phyloP scores from a whole-genome alignment of 2,888 invertebrate genomes.

The Poecilobothrus nobilitatus region DNA sequence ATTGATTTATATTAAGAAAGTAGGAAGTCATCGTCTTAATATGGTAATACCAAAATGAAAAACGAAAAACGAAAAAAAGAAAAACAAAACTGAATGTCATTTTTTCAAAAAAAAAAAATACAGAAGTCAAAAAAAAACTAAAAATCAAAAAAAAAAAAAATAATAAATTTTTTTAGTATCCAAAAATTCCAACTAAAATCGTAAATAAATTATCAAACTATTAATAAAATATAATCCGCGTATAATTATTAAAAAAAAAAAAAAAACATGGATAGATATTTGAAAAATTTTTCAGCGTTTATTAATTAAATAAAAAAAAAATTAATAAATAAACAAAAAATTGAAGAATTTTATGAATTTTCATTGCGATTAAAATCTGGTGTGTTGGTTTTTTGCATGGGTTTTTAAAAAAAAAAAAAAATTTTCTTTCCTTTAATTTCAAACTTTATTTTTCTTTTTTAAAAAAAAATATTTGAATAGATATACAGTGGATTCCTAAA shows the following conservation, averaged over 20 bases:
- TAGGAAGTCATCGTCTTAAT: not conserved
- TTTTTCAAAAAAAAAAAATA: not conserved
- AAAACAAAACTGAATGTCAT: not conserved
- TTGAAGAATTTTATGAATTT: conserved; percentile 3
- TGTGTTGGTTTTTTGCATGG: no score
- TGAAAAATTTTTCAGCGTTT: not conserved
- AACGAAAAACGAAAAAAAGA: not conserved
- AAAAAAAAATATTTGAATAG: no score
- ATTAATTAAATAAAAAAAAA: not conserved
- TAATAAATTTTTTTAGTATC: no score
- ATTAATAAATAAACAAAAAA: not conserved
- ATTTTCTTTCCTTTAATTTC: no score
- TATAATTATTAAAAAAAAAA: not conserved
- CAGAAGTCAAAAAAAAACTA: not conserved
- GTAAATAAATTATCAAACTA: not conserved
- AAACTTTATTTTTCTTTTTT: no score
- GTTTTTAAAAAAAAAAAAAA: no score
- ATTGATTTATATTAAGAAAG: not conserved
- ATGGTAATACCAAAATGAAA: not conserved
- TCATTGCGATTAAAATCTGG: not conserved
- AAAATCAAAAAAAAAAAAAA: not conserved
- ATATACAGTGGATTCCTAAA: no score
- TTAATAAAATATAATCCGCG: not conserved
- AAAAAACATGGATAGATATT: not conserved
- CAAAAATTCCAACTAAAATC: not conserved